Evolutionary conservation across 1,140 invertebrate species (phyloP).

Genomic region (Pseudoatta argentina): DNA sequence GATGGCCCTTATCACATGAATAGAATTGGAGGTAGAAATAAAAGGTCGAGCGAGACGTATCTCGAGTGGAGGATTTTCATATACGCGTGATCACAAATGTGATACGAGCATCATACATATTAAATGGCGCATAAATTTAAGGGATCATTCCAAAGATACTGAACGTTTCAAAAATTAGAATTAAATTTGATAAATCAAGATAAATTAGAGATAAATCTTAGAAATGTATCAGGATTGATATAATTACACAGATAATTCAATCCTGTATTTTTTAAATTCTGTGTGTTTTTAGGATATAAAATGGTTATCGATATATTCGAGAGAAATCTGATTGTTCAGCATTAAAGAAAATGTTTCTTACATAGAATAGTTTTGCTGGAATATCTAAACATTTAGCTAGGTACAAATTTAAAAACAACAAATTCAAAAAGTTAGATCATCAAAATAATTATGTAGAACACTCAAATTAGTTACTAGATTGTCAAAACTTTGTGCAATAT

Average conservation of each 20-base stretch:
- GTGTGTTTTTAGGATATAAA: background rate
- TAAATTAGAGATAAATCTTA: background rate
- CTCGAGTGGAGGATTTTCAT: background rate
- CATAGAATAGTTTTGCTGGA: too few species aligned
- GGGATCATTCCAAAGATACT: background rate
- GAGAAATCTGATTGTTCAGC: background rate
- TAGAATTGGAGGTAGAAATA: background rate
- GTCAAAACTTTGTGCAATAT: too few species aligned
- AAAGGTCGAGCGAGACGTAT: background rate
- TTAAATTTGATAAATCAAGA: slow-evolving; percentile 1
- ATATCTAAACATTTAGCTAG: too few species aligned
- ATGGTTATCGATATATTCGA: background rate
- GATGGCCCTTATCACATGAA: slow-evolving; percentile 5
- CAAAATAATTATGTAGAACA: too few species aligned
- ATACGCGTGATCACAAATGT: slow-evolving; percentile 13
- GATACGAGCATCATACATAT: background rate
- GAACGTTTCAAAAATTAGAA: background rate
- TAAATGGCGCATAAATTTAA: background rate
- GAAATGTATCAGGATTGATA: background rate
- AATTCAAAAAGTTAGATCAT: too few species aligned
- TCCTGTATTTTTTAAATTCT: background rate
- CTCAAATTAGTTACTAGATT: too few species aligned
- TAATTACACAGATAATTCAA: background rate
- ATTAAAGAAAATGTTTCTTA: background rate
- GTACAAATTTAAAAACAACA: too few species aligned